Base-by-base conservation (phyloP, 2,113 vertebrate genomes). In the Cardinalis cardinalis region DNA sequence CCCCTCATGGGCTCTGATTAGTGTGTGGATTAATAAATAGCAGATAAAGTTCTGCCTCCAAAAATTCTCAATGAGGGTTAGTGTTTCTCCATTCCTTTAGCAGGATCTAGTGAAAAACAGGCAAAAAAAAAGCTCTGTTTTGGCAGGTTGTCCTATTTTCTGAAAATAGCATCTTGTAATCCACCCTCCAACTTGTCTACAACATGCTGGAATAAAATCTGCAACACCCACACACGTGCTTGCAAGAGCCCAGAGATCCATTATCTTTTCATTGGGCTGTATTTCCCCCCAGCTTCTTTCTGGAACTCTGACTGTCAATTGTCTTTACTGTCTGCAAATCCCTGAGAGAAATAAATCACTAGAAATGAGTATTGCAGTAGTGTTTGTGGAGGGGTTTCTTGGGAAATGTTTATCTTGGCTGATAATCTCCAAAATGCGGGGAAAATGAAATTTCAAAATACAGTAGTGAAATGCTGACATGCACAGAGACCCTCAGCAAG, bases 91-190 rank as follows among this genome's bases (percentile, higher is more conserved):
- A 34, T 76, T 83, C 25, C n/a, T 86, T 84, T 93, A 94, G 41
- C 63, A 93, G 84, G 55, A 88, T 2, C 8, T 63, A 71, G 77
- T 28, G 88, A 64, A 75, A 64, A 93, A 68, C 55, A 76, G 48
- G 38, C 16, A 16, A 61, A 64, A 70, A 72, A 70, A 56, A 69
- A 43, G 9, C 25, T 44, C 26, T 84, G 34, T 92, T 91, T 93
- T 93, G 77, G 66, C 87, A 94, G 52, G 64, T 59, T 95, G 87
- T 93, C 92, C 93, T 94, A 84, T 79, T 95, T 96, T 94, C 93
- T 92, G 84, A 84, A 95, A 95, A 96, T 66, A 95, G 74, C 51
- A 95, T 66, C 94, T 85, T 87, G 90, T 82, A 94, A 94, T 78
- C 86, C 88, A 88, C 72, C 65, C 83, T 69, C 70, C 52, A 63